Percentiles rank a stretch among this genome's conserved stretches.
Conservation (phyloP, 2,888 invertebrate species). For the Ischnura elegans region DNA sequence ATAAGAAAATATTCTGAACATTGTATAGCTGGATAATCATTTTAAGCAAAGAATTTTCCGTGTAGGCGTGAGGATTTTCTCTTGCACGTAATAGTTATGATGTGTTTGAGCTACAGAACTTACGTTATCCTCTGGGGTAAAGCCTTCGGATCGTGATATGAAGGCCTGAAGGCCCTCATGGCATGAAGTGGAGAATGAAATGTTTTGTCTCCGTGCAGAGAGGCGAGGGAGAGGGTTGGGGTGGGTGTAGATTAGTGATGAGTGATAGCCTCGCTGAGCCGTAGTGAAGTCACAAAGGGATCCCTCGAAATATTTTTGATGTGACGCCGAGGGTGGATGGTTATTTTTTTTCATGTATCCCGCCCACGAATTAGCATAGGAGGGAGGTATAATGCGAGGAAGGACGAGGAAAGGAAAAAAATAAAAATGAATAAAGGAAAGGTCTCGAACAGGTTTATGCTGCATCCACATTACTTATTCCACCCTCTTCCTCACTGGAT, state of each 20-base stretch:
- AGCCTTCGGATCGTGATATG: not conserved
- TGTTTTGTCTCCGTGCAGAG: constrained; percentile 9
- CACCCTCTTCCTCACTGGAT: not conserved
- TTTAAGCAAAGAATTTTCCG: not conserved
- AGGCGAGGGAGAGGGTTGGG: not conserved
- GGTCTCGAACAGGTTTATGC: constrained; percentile 41
- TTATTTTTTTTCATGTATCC: constrained; percentile 25
- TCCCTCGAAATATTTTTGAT: constrained; percentile 57
- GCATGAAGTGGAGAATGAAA: constrained; percentile 18
- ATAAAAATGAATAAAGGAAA: not conserved
- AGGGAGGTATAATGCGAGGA: constrained; percentile 52
- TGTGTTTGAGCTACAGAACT: not conserved
- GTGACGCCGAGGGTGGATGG: constrained; percentile 29
- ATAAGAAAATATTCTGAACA: no score
- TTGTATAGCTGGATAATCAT: no score
- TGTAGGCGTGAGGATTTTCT: not conserved
- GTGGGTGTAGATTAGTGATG: constrained; percentile 42
- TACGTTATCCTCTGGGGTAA: not conserved
- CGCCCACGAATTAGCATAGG: constrained; percentile 51
- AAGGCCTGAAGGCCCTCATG: not conserved
- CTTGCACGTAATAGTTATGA: not conserved
- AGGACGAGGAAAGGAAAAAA: not conserved
- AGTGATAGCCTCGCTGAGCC: constrained; percentile 41
- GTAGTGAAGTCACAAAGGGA: constrained; percentile 55
- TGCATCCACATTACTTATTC: constrained; percentile 25